These are phyloP conservation scores for Tringa solitaria DNA, from an alignment of 2,113 vertebrate species.

Conservation along the genomic window DNA sequence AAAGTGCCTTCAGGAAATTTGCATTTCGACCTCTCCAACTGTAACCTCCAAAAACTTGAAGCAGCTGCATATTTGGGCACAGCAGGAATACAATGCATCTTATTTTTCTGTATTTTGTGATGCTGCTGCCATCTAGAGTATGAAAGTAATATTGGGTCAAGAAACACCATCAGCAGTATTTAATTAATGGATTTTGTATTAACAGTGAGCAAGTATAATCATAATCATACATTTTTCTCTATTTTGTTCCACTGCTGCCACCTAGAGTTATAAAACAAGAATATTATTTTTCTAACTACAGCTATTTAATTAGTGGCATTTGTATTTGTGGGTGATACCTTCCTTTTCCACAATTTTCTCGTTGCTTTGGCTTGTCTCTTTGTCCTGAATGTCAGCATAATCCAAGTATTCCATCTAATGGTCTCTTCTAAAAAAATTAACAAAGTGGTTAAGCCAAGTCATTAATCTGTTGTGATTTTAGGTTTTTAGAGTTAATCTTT, in stretches of 20 bases:
- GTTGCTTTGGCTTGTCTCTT: not conserved
- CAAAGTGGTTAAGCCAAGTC: not conserved
- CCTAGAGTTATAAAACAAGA: conserved; percentile 32
- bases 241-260: conserved; percentile 57
- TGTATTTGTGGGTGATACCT: not conserved
- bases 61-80: not conserved
- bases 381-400: not conserved
- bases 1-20: not conserved
- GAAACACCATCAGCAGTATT: not conserved
- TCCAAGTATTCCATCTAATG: not conserved
- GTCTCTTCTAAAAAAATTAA: not conserved
- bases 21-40: not conserved
- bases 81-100: not conserved
- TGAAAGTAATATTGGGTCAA: not conserved
- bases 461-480: not conserved
- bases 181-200: conserved; percentile 35
- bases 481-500: not conserved
- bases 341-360: not conserved
- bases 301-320: not conserved
- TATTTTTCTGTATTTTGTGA: conserved; percentile 68
- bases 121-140: conserved; percentile 80
- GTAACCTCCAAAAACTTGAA: not conserved
- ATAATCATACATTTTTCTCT: not conserved
- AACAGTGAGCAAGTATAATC: not conserved
- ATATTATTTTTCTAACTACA: not conserved